Conservation (phyloP, 2,113 vertebrate species). For the Mastomys natalensis region DNA sequence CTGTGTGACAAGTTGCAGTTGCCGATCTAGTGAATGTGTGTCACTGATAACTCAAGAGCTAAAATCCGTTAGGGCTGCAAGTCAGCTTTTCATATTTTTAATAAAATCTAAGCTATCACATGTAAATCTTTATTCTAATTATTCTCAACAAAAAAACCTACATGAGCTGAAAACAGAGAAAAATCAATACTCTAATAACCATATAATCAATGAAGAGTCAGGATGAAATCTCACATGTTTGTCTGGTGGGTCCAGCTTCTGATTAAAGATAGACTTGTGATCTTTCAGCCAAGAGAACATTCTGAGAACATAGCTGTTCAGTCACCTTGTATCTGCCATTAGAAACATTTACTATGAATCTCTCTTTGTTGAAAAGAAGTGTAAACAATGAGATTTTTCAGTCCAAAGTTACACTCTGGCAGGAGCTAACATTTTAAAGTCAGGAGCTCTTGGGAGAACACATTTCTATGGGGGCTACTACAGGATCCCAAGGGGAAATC, state of each 20-base stretch:
- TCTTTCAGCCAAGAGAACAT: not conserved
- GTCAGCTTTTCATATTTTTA: slow-evolving; percentile 38
- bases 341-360: slow-evolving; percentile 39
- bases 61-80: slow-evolving; percentile 48
- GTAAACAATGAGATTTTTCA: slow-evolving; percentile 56
- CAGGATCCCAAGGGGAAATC: not conserved
- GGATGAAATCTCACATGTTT: slow-evolving; percentile 46
- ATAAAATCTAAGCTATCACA: slow-evolving; percentile 41
- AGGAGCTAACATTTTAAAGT: slow-evolving; percentile 47
- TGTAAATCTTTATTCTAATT: slow-evolving; percentile 45
- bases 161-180: not conserved
- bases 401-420: slow-evolving; percentile 13
- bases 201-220: slow-evolving; percentile 43
- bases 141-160: slow-evolving; percentile 47
- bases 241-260: slow-evolving; percentile 47
- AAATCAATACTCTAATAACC: no score
- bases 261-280: slow-evolving; percentile 50
- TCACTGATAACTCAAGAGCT: slow-evolving; percentile 20
- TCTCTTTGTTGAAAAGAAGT: slow-evolving; percentile 39
- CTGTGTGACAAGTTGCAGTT: slow-evolving; percentile 6
- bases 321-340: slow-evolving; percentile 3
- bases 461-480: not conserved
- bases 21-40: not conserved
- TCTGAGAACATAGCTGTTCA: slow-evolving; percentile 34
- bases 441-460: slow-evolving; percentile 17